Conservation (phyloP, 2,113 vertebrate species). For the Acinonyx jubatus region DNA sequence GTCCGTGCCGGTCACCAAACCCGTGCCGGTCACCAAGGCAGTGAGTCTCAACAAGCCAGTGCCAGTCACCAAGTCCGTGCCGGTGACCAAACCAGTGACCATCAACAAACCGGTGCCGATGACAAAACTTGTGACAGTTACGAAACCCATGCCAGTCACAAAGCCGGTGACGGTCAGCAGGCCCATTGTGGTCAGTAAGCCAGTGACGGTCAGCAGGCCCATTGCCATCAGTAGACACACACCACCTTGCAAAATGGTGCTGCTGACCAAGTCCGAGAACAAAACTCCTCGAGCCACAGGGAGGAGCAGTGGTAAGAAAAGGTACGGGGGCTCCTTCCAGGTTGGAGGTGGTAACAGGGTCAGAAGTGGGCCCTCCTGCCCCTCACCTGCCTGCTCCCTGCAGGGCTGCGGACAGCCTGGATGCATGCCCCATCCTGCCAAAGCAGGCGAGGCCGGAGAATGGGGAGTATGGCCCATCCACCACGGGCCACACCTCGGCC, state of each 20-base stretch:
- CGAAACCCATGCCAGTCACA: slow-evolving; percentile 30
- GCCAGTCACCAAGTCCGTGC: slow-evolving; percentile 33
- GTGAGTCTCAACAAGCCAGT: slow-evolving; percentile 41
- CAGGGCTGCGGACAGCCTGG: slow-evolving; percentile 91
- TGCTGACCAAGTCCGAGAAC: slow-evolving; percentile 81
- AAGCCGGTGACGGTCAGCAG: slow-evolving; percentile 64
- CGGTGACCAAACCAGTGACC: slow-evolving; percentile 77
- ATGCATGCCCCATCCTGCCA: slow-evolving; percentile 89
- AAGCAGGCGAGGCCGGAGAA: slow-evolving; percentile 95
- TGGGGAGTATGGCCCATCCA: slow-evolving; percentile 86
- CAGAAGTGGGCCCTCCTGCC: neutral
- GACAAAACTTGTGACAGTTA: slow-evolving; percentile 60
- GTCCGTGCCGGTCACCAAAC: neutral
- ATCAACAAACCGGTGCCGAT: slow-evolving; percentile 70
- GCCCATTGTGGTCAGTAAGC: slow-evolving; percentile 74
- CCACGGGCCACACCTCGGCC: slow-evolving; percentile 84
- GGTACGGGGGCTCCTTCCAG: slow-evolving; percentile 82
- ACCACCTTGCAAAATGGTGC: slow-evolving; percentile 71
- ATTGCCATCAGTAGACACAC: slow-evolving; percentile 71
- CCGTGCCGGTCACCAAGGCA: neutral
- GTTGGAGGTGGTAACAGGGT: neutral
- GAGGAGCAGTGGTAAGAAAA: slow-evolving; percentile 92
- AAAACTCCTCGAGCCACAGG: slow-evolving; percentile 87
- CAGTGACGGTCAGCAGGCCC: slow-evolving; percentile 71
- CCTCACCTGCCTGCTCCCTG: slow-evolving; percentile 39